Evolutionary conservation across 2,113 vertebrate genomes (phyloP).

Genomic region (Cryptomyrus ogoouensis): DNA sequence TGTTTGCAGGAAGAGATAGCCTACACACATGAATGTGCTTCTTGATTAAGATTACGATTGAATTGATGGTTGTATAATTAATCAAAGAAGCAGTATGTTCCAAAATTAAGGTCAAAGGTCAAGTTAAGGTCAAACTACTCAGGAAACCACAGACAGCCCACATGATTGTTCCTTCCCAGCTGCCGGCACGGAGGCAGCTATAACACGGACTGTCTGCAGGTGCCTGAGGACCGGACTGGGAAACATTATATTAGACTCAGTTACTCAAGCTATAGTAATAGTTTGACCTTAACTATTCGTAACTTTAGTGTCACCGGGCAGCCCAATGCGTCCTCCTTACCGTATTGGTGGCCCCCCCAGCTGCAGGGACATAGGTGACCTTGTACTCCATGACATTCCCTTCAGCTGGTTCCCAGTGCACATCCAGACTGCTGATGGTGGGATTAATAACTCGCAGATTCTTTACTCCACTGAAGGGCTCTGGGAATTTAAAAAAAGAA

Average conservation of each 20-base stretch:
- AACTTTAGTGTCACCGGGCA: background rate
- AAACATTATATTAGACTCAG: background rate
- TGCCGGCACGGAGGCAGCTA: background rate
- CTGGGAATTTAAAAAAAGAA: constrained; percentile 27
- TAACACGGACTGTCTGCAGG: background rate
- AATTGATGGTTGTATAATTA: too few relatives aligned
- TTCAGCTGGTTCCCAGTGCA: constrained; percentile 86
- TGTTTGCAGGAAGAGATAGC: background rate
- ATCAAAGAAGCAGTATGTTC: background rate
- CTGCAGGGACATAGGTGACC: constrained; percentile 67
- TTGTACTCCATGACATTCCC: constrained; percentile 87
- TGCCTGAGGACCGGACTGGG: background rate
- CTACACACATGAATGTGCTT: background rate
- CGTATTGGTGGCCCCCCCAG: constrained; percentile 71
- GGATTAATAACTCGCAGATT: constrained; percentile 86
- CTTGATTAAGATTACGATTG: background rate
- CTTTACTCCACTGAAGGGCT: constrained; percentile 65
- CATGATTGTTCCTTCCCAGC: background rate
- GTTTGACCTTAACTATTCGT: background rate
- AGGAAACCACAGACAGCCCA: too few relatives aligned
- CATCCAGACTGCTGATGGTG: constrained; percentile 82
- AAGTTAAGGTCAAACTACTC: background rate
- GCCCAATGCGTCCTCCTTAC: constrained; percentile 55
- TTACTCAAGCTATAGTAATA: background rate
- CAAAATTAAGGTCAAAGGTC: background rate